Evolutionary conservation across 2,797 vertebrate genomes (phyloP), one percentile per base, ranked within the genome.

Genomic region (Hoplostethus atlanticus): DNA sequence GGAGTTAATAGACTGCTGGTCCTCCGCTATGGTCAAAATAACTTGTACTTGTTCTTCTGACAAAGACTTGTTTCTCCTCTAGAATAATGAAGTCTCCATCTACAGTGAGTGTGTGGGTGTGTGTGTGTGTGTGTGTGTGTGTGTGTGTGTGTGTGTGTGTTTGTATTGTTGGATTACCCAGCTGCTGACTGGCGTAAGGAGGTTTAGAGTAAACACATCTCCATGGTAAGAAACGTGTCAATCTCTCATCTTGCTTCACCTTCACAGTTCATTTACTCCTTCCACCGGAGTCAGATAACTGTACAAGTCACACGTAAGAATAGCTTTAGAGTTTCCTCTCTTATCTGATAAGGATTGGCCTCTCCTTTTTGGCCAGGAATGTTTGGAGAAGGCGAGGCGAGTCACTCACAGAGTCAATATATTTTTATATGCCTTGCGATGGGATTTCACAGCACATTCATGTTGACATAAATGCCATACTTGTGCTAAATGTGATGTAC

Each of bases 231-330:
- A 84, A 77, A 79, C 66, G 83, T 90, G 80, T 88, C 82, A 76
- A 58, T 89, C 81, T 68, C 70, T 88, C 83, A 84, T 80, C 71
- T 66, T 62, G 59, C 72, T 61, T 90, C 86, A 83, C 89, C 90
- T 93, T 91, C 89, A 89, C 88, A 85, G 77, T 79, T 90, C 83
- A 90, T 88, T 90, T 84, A 84, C 69, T 86, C 46, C 64, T 84
- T 81, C 71, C 57, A 42, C 48, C 47, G 64, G 74, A 84, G 78
- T 85, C 81, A 65, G 85, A 83, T 73, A 76, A 65, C 77, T 72
- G 71, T 16, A 48, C 69, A 71, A 85, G 75, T 75, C 68, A 73
- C 46, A 63, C 21, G 0, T 16, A 67, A 84, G 72, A 80, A 85
- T 65, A 47, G 71, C 67, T 25, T 61, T 11, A 54, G 69, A 57